Evolutionary conservation across 2,888 invertebrate genomes (phyloP).

Genomic region (Ommatoiulus sabulosus): DNA sequence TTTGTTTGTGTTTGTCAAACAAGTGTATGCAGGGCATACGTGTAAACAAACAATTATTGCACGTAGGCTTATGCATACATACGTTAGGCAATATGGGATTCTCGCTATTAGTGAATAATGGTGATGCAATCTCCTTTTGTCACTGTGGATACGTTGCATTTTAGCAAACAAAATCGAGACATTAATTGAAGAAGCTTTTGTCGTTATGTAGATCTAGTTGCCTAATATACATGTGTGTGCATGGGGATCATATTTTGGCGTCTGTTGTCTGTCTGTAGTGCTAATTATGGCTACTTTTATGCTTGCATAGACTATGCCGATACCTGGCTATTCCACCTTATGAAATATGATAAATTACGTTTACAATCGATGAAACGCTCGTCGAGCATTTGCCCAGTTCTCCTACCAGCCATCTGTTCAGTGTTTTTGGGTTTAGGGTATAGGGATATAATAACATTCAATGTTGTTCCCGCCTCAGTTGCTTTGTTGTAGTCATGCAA

Average conservation of each 20-base stretch:
- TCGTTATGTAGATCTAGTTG: neutral
- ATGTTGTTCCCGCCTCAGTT: neutral
- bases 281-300: neutral
- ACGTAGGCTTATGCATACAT: conserved; percentile 4
- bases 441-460: too few relatives aligned
- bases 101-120: neutral
- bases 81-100: neutral
- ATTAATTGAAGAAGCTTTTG: neutral
- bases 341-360: too few relatives aligned
- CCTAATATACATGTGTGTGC: neutral
- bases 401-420: neutral
- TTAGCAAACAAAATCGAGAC: neutral
- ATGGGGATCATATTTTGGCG: neutral
- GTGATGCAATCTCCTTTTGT: neutral
- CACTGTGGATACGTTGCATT: neutral
- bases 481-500: too few relatives aligned
- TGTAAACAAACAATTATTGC: conserved; percentile 39
- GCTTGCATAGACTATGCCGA: neutral
- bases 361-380: too few relatives aligned
- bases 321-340: neutral
- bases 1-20: conserved; percentile 24
- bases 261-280: neutral
- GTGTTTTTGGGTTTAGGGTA: neutral
- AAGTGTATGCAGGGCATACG: conserved; percentile 9
- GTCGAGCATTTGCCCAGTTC: neutral